Evolutionary conservation across 2,113 vertebrate genomes (phyloP), one percentile per base, ranked within the genome.

Genomic region (Galbula dea): DNA sequence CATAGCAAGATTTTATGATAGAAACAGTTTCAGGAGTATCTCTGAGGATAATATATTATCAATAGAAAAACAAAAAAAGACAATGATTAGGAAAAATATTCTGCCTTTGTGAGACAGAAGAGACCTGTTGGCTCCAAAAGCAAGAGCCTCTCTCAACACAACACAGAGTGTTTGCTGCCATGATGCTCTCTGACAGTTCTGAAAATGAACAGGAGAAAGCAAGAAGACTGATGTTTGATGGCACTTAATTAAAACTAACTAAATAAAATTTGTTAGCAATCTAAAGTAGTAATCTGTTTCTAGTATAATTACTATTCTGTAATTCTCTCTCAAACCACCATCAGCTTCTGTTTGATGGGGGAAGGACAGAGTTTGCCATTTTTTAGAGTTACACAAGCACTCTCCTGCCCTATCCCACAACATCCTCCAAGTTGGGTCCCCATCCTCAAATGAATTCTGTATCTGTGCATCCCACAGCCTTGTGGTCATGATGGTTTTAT

Each of bases 401-500:
- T 39, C 15, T 74, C 45, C 21, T 62, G 5, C 34, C 62, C 34
- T 52, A 7, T 86, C 24, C 8, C 4, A 10, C 46, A 22, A 1
- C 19, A n/a, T 65, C 46, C 11, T 67, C 17, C 1, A 8, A 71
- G 32, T 39, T 29, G 37, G 8, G 46, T 72, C 12, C 34, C 22
- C 51, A 30, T 65, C 30, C 69, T 8, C 2, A 3, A 55, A 29
- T 49, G n/a, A 22, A 11, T 76, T 85, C 29, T 0, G 1, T 46
- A 8, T 10, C 27, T 2, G 4, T 6, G 8, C 0, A 1, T 62
- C 54, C 65, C 4, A 1, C 43, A 59, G 29, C 13, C 27, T 68
- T 49, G 61, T 17, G 13, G 22, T 45, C 10, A 6, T 4, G 27
- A 12, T 26, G 55, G 41, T 78, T 68, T 20, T 45, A 13, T 46